These are phyloP conservation scores for Acanthoscelides obtectus DNA, from an alignment of 2,888 invertebrate species.

Conservation along the genomic window DNA sequence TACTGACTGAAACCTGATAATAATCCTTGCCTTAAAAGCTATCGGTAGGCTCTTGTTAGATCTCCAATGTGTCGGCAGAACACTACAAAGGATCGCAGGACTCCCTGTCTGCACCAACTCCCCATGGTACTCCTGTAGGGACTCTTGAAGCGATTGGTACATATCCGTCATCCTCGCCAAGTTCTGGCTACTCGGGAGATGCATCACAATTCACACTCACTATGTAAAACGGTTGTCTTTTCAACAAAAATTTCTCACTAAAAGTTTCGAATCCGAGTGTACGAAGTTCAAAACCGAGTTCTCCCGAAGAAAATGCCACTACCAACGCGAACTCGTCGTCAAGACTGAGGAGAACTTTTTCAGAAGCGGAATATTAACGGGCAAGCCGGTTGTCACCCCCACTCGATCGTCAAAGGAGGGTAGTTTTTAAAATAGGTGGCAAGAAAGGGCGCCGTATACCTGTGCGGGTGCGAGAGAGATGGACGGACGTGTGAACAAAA, in stretches of 20 bases:
- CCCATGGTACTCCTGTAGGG: constrained; percentile 85
- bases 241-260: background rate
- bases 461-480: constrained; percentile 27
- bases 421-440: constrained; percentile 50
- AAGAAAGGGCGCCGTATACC: constrained; percentile 36
- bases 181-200: constrained; percentile 56
- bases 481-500: constrained; percentile 9
- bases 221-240: background rate
- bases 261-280: constrained; percentile 4
- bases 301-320: constrained; percentile 8
- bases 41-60: constrained; percentile 95
- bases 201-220: constrained; percentile 47
- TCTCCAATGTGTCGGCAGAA: constrained; percentile 93
- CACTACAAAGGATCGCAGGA: constrained; percentile 91
- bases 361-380: constrained; percentile 41
- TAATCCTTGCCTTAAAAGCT: constrained; percentile 68
- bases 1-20: too few species aligned
- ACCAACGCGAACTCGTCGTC: constrained; percentile 19
- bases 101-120: constrained; percentile 91
- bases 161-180: constrained; percentile 68
- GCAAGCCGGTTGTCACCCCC: constrained; percentile 13
- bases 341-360: constrained; percentile 42
- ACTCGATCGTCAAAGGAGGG: constrained; percentile 41
- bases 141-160: constrained; percentile 70
- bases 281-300: constrained; percentile 17